Evolutionary conservation across 2,888 invertebrate genomes (phyloP).

Genomic region (Leptopterna dolabrata): DNA sequence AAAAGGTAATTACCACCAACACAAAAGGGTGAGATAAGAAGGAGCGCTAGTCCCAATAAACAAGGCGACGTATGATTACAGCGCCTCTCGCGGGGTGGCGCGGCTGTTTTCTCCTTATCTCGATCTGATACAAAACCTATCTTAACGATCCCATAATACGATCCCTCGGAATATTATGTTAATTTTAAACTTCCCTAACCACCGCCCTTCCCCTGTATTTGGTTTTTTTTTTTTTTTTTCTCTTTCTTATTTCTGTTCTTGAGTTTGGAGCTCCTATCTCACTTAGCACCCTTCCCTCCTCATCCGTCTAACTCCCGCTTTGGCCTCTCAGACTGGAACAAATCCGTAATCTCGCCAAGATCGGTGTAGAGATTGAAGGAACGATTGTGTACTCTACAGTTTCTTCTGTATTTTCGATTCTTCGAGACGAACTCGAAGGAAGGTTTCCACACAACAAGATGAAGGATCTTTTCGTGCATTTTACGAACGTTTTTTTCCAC

Average conservation of each 20-base stretch:
- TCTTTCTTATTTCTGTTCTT: neutral
- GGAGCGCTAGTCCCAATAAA: constrained; percentile 23
- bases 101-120: constrained; percentile 34
- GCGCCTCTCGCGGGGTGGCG: constrained; percentile 14
- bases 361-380: neutral
- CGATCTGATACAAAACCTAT: constrained; percentile 43
- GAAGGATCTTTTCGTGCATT: neutral
- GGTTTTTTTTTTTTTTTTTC: neutral
- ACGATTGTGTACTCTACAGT: neutral
- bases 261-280: constrained; percentile 13
- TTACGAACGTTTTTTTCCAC: too few relatives aligned
- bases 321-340: constrained; percentile 22
- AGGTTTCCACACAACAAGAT: neutral
- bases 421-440: neutral
- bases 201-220: constrained; percentile 27
- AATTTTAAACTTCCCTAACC: constrained; percentile 47
- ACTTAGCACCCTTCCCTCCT: constrained; percentile 15
- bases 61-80: constrained; percentile 43
- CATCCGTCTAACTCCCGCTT: neutral
- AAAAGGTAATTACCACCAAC: constrained; percentile 37
- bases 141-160: constrained; percentile 48
- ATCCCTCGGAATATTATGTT: constrained; percentile 45
- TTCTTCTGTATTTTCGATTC: neutral
- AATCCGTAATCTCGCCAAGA: constrained; percentile 34
- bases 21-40: constrained; percentile 33